phyloP scores from a whole-genome alignment of 2,113 vertebrate genomes.

The Chlorodrepanis virens region DNA sequence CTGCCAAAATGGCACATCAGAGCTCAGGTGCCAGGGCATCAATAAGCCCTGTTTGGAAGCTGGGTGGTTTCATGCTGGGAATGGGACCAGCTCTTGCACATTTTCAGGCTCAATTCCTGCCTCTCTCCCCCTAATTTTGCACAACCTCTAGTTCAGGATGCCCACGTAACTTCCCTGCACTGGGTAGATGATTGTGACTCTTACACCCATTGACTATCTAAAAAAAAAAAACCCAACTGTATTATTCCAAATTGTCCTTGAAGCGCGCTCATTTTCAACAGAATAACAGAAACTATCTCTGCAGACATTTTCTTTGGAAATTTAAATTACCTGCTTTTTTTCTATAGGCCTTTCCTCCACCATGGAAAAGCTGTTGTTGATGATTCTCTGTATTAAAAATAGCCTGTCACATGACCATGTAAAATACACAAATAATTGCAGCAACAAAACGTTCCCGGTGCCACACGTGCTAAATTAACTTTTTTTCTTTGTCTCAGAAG shows the following conservation, averaged over 20 bases:
- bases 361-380: neutral
- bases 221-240: neutral
- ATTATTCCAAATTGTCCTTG: neutral
- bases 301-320: constrained; percentile 16
- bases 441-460: neutral
- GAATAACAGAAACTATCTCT: neutral
- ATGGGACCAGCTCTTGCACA: neutral
- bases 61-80: neutral
- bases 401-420: neutral
- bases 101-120: neutral
- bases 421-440: constrained; percentile 41
- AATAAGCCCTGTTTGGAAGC: neutral
- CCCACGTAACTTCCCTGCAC: neutral
- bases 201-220: neutral
- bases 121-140: neutral
- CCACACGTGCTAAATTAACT: neutral
- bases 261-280: neutral
- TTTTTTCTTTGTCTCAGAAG: constrained; percentile 55
- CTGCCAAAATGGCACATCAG: neutral
- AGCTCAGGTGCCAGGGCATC: neutral
- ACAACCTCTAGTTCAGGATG: neutral
- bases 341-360: neutral
- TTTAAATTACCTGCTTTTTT: neutral
- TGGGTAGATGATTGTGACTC: neutral
- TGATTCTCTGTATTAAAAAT: constrained; percentile 21